These are phyloP conservation scores for Stichopus chloronotus DNA, from an alignment of 35 echinoderm and acorn worm species.

Conservation along the genomic window DNA sequence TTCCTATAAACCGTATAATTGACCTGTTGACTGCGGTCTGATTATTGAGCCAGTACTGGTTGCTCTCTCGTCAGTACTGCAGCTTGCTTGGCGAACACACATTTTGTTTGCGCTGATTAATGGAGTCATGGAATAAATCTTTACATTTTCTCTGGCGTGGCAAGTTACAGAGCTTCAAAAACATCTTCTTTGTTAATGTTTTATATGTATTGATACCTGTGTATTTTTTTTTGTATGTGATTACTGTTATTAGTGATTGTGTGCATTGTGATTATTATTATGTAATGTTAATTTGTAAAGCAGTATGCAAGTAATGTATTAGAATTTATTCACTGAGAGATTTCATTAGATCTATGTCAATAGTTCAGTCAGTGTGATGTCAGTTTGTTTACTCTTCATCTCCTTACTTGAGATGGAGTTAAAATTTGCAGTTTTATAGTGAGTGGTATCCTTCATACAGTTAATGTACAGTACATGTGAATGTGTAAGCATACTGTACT, in stretches of 20 bases:
- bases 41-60: no score
- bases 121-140: constrained; percentile 48
- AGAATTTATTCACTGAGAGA: neutral
- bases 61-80: no score
- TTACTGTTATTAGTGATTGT: neutral
- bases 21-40: constrained; percentile 15
- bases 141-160: constrained; percentile 38
- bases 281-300: neutral
- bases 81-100: no score
- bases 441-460: no score
- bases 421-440: no score
- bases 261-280: neutral
- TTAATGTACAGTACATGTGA: no score
- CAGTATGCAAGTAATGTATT: neutral
- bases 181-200: neutral
- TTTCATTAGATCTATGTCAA: no score
- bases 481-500: no score
- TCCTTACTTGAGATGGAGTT: no score
- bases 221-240: neutral
- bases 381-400: no score
- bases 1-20: neutral
- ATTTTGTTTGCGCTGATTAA: neutral
- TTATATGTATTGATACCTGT: neutral
- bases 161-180: neutral
- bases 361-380: no score